These are phyloP conservation scores for Trichechus manatus DNA, from an alignment of 2,113 vertebrate species.

Conservation along the genomic window DNA sequence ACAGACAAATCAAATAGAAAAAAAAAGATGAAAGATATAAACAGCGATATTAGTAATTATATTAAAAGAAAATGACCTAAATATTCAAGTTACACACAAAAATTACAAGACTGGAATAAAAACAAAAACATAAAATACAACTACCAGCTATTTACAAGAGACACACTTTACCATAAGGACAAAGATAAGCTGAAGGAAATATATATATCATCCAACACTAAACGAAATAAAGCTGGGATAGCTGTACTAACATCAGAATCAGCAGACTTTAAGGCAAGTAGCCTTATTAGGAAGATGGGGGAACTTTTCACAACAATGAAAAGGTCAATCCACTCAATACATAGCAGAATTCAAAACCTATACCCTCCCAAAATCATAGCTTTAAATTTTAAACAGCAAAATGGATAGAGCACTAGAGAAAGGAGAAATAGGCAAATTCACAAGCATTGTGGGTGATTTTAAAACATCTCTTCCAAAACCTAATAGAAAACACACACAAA, in stretches of 20 bases:
- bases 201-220: not conserved
- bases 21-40: not conserved
- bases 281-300: not conserved
- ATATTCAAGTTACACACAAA: not conserved
- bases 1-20: not conserved
- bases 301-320: not conserved
- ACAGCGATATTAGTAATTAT: not conserved
- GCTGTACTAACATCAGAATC: not conserved
- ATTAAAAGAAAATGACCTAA: conserved; percentile 1
- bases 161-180: not conserved
- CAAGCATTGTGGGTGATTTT: not conserved
- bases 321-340: not conserved
- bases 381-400: conserved; percentile 27
- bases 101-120: not conserved
- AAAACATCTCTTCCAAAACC: too few relatives aligned
- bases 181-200: not conserved
- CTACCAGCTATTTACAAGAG: not conserved
- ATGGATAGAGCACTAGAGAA: not conserved
- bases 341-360: not conserved
- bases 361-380: not conserved
- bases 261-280: not conserved
- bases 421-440: not conserved
- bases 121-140: not conserved
- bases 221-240: not conserved
- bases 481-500: not conserved